Percentiles rank a stretch among this genome's conserved stretches.
Conservation (phyloP, 2,797 vertebrate genomes). For the Bothrops alternatus region DNA sequence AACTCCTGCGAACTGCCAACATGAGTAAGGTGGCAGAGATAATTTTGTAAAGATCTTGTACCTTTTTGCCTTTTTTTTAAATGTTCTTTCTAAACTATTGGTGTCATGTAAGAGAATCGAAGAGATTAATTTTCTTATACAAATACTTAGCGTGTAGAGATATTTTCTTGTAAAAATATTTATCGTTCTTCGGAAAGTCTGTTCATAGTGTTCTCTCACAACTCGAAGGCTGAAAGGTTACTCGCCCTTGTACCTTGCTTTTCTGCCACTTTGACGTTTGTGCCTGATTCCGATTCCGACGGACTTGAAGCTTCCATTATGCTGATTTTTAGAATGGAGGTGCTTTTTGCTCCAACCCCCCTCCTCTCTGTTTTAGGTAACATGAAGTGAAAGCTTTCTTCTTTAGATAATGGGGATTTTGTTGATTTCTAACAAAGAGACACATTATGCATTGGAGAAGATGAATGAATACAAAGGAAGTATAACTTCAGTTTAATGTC, state of each 20-base stretch:
- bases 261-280: background rate
- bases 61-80: background rate
- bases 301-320: constrained; percentile 14
- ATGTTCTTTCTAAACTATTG: background rate
- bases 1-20: background rate
- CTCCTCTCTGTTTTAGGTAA: background rate
- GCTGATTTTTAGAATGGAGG: background rate
- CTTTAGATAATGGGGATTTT: background rate
- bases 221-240: background rate
- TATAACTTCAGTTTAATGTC: background rate
- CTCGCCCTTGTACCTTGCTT: background rate
- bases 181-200: background rate
- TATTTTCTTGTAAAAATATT: background rate
- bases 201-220: background rate
- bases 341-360: background rate
- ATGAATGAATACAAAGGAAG: background rate
- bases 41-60: background rate
- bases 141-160: background rate
- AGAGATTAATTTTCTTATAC: background rate
- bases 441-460: constrained; percentile 9
- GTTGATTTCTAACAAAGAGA: background rate
- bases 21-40: background rate
- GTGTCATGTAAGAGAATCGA: background rate
- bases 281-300: background rate
- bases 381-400: background rate